phyloP scores from a whole-genome alignment of 2,113 vertebrate species.

The Sylvilagus bachmani region DNA sequence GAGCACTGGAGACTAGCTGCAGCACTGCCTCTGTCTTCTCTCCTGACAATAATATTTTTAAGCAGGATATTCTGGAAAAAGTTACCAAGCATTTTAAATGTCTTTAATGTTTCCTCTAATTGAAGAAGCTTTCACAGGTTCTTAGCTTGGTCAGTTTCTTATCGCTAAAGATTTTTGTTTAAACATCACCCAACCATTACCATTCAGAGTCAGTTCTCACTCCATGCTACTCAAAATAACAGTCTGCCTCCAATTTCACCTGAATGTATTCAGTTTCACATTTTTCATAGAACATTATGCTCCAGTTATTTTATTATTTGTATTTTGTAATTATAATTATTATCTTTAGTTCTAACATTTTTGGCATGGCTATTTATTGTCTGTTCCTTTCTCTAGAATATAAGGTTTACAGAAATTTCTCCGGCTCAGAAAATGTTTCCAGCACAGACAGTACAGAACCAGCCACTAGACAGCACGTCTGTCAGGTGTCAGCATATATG shows the following conservation, averaged over 20 bases:
- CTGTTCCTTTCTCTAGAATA: not conserved
- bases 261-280: not conserved
- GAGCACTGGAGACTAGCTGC: no score
- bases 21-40: no score
- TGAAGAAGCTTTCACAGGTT: not conserved
- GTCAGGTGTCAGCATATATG: fast-evolving
- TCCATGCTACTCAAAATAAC: not conserved
- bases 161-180: not conserved
- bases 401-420: not conserved
- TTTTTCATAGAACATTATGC: not conserved
- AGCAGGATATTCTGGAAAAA: not conserved
- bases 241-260: not conserved
- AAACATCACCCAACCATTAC: not conserved
- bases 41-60: not conserved
- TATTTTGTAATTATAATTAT: not conserved
- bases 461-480: fast-evolving
- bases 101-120: not conserved
- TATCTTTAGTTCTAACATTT: not conserved
- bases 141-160: not conserved
- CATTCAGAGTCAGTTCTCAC: not conserved
- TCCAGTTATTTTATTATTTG: not conserved
- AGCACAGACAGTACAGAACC: fast-evolving
- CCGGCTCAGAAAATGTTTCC: not conserved
- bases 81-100: not conserved
- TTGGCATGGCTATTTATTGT: not conserved